These are phyloP conservation scores for Hemithea aestivaria DNA, from an alignment of 2,888 invertebrate genomes.

Conservation along the genomic window DNA sequence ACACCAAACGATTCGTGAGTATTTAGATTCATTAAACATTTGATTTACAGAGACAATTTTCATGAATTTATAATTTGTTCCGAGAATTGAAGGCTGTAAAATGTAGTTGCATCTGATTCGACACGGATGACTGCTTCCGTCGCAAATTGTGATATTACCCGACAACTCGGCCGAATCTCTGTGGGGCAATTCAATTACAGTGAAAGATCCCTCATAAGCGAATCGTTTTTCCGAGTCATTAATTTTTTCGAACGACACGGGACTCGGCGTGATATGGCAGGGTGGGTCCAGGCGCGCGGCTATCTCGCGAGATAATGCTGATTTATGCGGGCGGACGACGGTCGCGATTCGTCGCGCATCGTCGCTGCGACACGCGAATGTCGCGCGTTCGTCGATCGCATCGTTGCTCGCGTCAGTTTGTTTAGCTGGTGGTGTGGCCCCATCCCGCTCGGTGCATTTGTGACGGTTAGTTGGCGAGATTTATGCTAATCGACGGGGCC, in stretches of 20 bases:
- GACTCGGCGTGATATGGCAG: constrained; percentile 71
- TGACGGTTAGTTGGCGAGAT: constrained; percentile 76
- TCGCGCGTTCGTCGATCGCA: constrained; percentile 49
- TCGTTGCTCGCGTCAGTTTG: constrained; percentile 55
- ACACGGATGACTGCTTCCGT: constrained; percentile 43
- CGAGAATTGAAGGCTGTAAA: constrained; percentile 1
- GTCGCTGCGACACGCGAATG: constrained; percentile 56
- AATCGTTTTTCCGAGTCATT: constrained; percentile 80
- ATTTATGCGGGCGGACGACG: constrained; percentile 74
- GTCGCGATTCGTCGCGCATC: constrained; percentile 75
- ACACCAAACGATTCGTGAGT: too few species aligned
- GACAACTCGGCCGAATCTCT: constrained; percentile 67
- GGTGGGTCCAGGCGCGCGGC: constrained; percentile 69
- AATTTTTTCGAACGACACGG: constrained; percentile 79
- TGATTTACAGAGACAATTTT: too few species aligned
- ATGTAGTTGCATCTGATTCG: constrained; percentile 42
- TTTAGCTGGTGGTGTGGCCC: constrained; percentile 39
- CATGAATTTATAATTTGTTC: neutral
- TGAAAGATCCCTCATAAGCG: constrained; percentile 80
- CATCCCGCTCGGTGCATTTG: constrained; percentile 59
- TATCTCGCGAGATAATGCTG: constrained; percentile 79
- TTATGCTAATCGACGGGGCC: constrained; percentile 77
- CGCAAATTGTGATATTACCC: constrained; percentile 45
- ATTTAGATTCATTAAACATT: too few species aligned
- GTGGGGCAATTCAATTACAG: constrained; percentile 77